Evolutionary conservation across 2,797 vertebrate species (phyloP), one percentile per base, ranked within the genome.

Genomic region (Pangasius mekongensis): DNA sequence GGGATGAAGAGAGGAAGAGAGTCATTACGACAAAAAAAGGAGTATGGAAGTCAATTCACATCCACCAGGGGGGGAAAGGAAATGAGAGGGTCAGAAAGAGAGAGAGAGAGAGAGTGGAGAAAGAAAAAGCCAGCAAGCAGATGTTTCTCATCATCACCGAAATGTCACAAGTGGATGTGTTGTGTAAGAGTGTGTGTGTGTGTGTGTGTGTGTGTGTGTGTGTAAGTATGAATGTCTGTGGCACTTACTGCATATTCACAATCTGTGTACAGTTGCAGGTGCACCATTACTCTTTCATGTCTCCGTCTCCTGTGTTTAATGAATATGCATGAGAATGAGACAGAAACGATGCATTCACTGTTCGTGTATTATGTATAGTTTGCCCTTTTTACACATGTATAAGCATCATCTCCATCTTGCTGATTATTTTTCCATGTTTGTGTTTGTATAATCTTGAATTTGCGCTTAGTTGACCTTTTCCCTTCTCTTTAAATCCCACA

Each of bases 81-180:
- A 89, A 83, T 83, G 56, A 86, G n/a, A 66, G 77, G 43, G 78
- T 71, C 22, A 73, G 58, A 83, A 9, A 49, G 30, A 30, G 80
- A 62, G 71, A 67, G 74, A 43, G 88, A 33, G 85, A 39, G 58
- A 86, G 33, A 33, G 22, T 36, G 56, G 8, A n/a, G 76, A 54
- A 43, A 60, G 39, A 10, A 43, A 60, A 30, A 62, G 54, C 11
- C 67, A 87, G 39, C 67, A n/a, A 88, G 64, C 88, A 86, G 88
- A 89, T 89, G 88, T 89, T 89, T 83, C 47, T 83, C 85, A 47
- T 89, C 66, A 58, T 84, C 78, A 90, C 81, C 64, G 5, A 89
- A 89, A 86, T 86, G 85, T 83, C 85, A 86, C 62, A 85, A 78
- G 62, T 80, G 78, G 64, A 74, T 86, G 76, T 73, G 80, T 77